Base-by-base conservation (phyloP, 2,888 invertebrate genomes). In the Stratiomys singularior region DNA sequence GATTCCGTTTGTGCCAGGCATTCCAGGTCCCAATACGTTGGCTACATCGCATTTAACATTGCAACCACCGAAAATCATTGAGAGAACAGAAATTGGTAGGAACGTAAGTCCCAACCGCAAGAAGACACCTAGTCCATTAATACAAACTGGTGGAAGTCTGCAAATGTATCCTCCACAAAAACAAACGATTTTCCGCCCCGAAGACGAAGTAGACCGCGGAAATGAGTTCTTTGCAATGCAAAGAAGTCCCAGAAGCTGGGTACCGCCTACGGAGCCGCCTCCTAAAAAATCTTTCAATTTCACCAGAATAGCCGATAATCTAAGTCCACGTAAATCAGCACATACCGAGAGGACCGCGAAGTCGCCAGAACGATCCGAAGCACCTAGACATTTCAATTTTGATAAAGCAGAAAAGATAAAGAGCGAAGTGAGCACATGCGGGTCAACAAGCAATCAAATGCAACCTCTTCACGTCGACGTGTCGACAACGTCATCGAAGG, bases 1-100 rank as follows among this genome's bases (percentile, higher is more conserved):
- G n/a, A 93, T 96, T 83, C 93, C 95, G 0, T 93, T 94, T 85
- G 95, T 96, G 13, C 95, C 95, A 5, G 96, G 95, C 15, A 96
- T 96, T 86, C 95, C 96, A 0, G 95, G 95, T 11, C 96, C 95
- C 1, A 92, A 92, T 81, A 90, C 91, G 44, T 85, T 92, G 28
- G 87, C 88, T 27, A 84, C 89, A 60, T 89, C 88, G 74, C 60
- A 44, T 15, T 15, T 66, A 11, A 63, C 64, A 4, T 84, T 77
- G 7, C 60, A 37, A 83, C 46, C 76, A 30, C 76, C 77, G 15
- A 67, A 82, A 13, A 81, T 81, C 1, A 76, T 44, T 0, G 80
- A 79, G 4, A 79, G 60, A 78, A 1, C 28, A 77, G 11, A 80
- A 80, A 1, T 74, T n/a, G 11, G 81, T 80, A 82, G 84, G 15